phyloP scores from a whole-genome alignment of 37 sponge, comb jelly and placozoan species.

The Chondrosia reniformis region DNA sequence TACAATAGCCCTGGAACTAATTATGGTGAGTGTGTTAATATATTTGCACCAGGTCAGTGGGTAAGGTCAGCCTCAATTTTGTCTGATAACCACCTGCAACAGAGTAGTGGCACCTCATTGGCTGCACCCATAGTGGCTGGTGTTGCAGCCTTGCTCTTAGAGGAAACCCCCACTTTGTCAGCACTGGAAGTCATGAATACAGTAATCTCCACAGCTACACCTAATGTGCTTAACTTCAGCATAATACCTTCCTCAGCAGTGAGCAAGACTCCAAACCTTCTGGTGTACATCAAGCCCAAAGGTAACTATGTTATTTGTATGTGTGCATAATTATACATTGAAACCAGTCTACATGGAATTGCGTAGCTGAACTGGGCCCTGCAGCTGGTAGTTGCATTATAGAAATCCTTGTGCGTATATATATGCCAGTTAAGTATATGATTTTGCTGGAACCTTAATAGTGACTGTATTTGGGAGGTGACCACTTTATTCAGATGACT shows the following conservation, averaged over 20 bases:
- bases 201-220: background rate
- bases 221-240: background rate
- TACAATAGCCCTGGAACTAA: constrained; percentile 20
- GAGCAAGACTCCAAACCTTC: constrained; percentile 1
- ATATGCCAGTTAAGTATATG: background rate
- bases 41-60: constrained; percentile 28
- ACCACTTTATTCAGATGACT: too few species aligned
- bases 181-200: background rate
- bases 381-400: background rate
- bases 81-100: background rate
- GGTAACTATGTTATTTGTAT: background rate
- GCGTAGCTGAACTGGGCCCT: background rate
- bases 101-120: constrained; percentile 17
- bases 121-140: constrained; percentile 16
- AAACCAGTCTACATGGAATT: background rate
- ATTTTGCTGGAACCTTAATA: too few species aligned
- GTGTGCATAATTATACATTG: background rate
- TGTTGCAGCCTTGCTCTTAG: background rate
- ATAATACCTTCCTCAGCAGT: background rate
- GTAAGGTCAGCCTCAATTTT: background rate
- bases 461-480: too few species aligned
- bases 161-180: background rate
- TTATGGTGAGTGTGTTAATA: constrained; percentile 23
- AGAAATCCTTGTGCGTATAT: background rate
- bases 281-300: background rate